Evolutionary conservation across 2,113 vertebrate species (phyloP).

Genomic region (Ceuthmochares aereus): DNA sequence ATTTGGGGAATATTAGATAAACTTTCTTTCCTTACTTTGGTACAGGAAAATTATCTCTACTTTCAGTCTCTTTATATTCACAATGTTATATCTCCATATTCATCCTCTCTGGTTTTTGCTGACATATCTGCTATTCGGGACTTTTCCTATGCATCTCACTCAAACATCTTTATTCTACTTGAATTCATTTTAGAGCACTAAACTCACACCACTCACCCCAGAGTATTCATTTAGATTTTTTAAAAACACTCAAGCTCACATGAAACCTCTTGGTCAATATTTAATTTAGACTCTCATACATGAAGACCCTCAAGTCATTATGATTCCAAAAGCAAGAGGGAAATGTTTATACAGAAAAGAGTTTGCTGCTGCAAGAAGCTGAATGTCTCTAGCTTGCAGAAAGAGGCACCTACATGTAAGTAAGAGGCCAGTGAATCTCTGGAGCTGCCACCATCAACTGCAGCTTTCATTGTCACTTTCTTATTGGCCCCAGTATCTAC

Average conservation of each 20-base stretch:
- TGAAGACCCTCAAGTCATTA: neutral
- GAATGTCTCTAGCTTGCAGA: neutral
- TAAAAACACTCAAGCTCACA: neutral
- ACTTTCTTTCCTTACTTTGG: conserved; percentile 16
- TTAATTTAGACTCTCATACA: neutral
- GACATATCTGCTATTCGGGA: conserved; percentile 17
- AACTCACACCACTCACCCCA: neutral
- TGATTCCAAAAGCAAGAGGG: neutral
- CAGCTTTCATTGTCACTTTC: neutral
- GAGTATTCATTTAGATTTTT: neutral
- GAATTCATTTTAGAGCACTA: neutral
- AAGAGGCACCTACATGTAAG: neutral
- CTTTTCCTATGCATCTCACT: neutral
- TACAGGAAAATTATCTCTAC: conserved; percentile 34
- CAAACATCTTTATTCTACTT: neutral
- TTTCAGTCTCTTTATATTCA: neutral
- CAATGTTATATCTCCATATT: neutral
- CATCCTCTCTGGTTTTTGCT: neutral
- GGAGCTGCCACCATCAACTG: neutral
- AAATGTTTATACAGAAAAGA: neutral
- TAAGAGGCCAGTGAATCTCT: neutral
- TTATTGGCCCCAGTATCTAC: neutral
- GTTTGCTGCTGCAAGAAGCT: neutral
- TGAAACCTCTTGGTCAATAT: conserved; percentile 32
- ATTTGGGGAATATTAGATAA: conserved; percentile 45